Evolutionary conservation across 2,888 invertebrate genomes (phyloP).

Genomic region (Cheilosia urbana): DNA sequence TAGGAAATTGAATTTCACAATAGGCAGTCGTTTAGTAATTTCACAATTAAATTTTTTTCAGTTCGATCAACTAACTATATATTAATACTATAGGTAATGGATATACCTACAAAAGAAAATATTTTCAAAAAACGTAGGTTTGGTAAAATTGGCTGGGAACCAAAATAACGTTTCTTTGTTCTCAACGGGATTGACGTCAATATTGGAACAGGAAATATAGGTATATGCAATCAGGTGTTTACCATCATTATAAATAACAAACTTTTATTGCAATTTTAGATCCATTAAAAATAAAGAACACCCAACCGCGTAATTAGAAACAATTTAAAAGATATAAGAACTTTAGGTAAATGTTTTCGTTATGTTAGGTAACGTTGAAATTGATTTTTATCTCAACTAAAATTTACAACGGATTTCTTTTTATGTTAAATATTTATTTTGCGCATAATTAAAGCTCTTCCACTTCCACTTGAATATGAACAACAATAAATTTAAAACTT

Average conservation of each 20-base stretch:
- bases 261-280: neutral
- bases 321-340: neutral
- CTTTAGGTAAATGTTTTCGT: too few species aligned
- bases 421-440: too few species aligned
- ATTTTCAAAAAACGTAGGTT: neutral
- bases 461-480: neutral
- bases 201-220: conserved; percentile 12
- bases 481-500: conserved; percentile 33
- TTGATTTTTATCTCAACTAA: too few species aligned
- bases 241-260: neutral
- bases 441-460: neutral
- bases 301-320: conserved; percentile 1
- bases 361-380: too few species aligned
- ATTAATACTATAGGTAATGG: neutral
- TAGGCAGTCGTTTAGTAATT: neutral
- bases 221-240: conserved; percentile 20
- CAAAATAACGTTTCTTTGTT: conserved; percentile 53
- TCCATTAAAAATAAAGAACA: neutral
- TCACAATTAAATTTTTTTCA: neutral
- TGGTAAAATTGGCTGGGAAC: conserved; percentile 19
- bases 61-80: neutral
- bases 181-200: conserved; percentile 52
- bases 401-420: too few species aligned
- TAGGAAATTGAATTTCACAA: conserved; percentile 1
- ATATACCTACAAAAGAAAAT: neutral